phyloP scores from a whole-genome alignment of 2,797 vertebrate genomes.

The Emys orbicularis region DNA sequence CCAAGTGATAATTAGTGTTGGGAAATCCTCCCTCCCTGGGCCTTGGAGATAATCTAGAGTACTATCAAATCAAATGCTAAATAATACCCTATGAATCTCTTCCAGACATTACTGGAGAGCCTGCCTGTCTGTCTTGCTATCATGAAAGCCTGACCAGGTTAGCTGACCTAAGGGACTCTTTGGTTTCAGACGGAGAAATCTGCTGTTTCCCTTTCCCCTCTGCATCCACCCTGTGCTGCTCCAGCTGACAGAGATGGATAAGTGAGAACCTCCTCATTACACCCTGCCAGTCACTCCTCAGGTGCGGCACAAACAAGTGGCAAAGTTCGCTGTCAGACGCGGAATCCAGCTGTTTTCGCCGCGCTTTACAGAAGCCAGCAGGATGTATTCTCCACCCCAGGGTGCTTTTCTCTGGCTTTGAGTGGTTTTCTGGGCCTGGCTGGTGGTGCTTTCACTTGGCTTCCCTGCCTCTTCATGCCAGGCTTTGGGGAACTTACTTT shows the following conservation, averaged over 20 bases:
- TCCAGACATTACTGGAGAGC: neutral
- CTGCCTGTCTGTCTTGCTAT: neutral
- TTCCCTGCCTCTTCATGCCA: neutral
- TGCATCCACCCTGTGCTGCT: neutral
- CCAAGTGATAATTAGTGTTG: neutral
- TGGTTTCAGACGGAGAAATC: neutral
- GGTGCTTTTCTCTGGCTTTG: neutral
- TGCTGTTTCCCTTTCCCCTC: neutral
- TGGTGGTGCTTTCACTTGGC: neutral
- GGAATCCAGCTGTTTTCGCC: neutral
- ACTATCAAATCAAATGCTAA: accelerated
- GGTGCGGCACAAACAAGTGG: accelerated
- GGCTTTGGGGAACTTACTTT: neutral
- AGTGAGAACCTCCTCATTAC: accelerated
- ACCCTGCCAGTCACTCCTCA: neutral
- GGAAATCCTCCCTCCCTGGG: neutral
- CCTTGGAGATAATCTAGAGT: neutral
- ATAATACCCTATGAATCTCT: neutral
- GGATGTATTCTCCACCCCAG: neutral
- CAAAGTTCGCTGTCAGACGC: neutral
- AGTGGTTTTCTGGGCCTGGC: neutral
- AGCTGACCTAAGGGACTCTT: neutral
- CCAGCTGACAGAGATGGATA: accelerated
- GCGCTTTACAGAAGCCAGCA: neutral
- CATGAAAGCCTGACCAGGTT: neutral